A percentile compares a stretch with the other conserved stretches of the same genome.
Conservation (phyloP, 2,888 invertebrate genomes). For the Bruchidius siliquastri region DNA sequence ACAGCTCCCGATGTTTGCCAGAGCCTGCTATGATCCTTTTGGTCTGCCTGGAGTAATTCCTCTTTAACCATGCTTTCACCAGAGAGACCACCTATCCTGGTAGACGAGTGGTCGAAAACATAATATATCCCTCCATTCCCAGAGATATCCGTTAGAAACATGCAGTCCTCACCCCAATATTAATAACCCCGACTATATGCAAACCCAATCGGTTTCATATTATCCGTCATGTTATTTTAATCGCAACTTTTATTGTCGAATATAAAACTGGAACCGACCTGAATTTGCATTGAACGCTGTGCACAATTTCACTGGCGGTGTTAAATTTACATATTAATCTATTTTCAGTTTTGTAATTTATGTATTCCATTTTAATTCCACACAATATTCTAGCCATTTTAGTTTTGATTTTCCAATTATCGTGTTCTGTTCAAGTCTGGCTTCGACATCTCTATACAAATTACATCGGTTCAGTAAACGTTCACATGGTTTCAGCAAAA, state of each 20-base stretch:
- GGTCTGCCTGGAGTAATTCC: no score
- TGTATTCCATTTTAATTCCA: not conserved
- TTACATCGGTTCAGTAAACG: no score
- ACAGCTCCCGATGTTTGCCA: no score
- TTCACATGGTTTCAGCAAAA: no score
- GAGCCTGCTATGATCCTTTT: no score
- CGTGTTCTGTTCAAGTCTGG: not conserved
- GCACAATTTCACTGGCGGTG: not conserved
- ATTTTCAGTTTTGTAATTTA: not conserved
- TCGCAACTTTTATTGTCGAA: not conserved
- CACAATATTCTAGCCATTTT: not conserved
- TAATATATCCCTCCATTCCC: not conserved
- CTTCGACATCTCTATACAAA: not conserved
- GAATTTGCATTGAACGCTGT: not conserved
- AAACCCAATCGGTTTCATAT: not conserved
- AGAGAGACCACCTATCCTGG: no score
- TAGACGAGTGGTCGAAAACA: no score
- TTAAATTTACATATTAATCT: not conserved
- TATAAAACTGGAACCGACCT: not conserved
- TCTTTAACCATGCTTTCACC: no score
- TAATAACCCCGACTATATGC: not conserved
- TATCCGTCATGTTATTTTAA: not conserved
- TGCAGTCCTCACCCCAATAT: not conserved
- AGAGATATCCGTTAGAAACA: not conserved
- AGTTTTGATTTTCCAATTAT: not conserved